These are phyloP conservation scores for Acanthacorydalis orientalis DNA, from an alignment of 2,888 invertebrate species.

Conservation along the genomic window DNA sequence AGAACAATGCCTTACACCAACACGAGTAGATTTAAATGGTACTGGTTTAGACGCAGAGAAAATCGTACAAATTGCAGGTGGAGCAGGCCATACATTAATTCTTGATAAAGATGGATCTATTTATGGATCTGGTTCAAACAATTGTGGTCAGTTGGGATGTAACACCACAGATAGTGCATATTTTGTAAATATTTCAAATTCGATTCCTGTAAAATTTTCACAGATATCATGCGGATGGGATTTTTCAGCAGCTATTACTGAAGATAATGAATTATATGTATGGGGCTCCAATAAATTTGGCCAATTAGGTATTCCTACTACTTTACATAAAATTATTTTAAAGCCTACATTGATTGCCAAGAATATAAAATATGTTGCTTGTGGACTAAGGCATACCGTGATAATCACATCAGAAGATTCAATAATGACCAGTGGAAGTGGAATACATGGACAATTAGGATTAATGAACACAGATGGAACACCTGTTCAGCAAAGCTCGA, in stretches of 20 bases:
- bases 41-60: constrained; percentile 23
- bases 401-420: constrained; percentile 42
- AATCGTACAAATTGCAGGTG: constrained; percentile 50
- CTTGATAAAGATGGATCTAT: constrained; percentile 48
- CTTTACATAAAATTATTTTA: constrained; percentile 15
- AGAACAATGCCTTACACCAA: constrained; percentile 48
- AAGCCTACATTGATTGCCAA: constrained; percentile 17
- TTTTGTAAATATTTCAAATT: constrained; percentile 41
- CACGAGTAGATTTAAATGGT: constrained; percentile 22
- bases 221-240: constrained; percentile 70
- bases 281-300: constrained; percentile 75
- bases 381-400: constrained; percentile 52
- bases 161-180: constrained; percentile 29
- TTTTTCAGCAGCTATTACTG: constrained; percentile 55
- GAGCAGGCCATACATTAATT: constrained; percentile 61
- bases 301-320: constrained; percentile 50
- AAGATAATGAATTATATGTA: constrained; percentile 48
- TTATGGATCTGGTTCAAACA: constrained; percentile 65
- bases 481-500: constrained; percentile 22
- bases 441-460: constrained; percentile 52
- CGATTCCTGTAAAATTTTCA: constrained; percentile 35
- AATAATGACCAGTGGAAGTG: constrained; percentile 47
- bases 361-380: constrained; percentile 39
- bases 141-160: constrained; percentile 52
- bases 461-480: constrained; percentile 24